These are phyloP conservation scores for Spodoptera litura DNA, from an alignment of 1,140 invertebrate species.

Conservation along the genomic window DNA sequence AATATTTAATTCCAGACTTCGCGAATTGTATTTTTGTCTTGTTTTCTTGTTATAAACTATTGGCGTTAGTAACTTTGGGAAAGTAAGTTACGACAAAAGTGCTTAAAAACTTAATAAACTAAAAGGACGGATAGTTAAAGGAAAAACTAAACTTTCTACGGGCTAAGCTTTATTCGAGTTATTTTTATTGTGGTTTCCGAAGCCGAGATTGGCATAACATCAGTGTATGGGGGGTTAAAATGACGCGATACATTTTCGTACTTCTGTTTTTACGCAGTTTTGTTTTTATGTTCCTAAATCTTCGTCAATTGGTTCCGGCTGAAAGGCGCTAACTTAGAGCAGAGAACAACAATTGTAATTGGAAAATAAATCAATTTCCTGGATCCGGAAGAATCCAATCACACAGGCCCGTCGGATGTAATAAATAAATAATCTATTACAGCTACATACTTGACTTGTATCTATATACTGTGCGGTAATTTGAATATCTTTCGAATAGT, in stretches of 20 bases:
- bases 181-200: slow-evolving; percentile 29
- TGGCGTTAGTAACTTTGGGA: background rate
- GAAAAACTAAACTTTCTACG: slow-evolving; percentile 39
- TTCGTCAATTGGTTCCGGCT: slow-evolving; percentile 23
- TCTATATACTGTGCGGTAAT: background rate
- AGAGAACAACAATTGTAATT: slow-evolving; percentile 24
- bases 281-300: slow-evolving; percentile 27
- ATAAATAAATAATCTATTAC: slow-evolving; percentile 18
- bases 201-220: background rate
- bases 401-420: slow-evolving; percentile 6
- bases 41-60: background rate
- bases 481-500: background rate
- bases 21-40: background rate
- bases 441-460: too few relatives aligned
- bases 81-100: background rate
- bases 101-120: slow-evolving; percentile 12
- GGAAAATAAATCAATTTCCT: slow-evolving; percentile 32
- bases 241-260: background rate
- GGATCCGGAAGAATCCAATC: slow-evolving; percentile 10
- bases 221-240: background rate
- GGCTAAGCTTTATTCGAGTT: background rate
- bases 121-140: slow-evolving; percentile 6
- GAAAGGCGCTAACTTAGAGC: slow-evolving; percentile 13
- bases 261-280: slow-evolving; percentile 15
- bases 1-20: background rate